Base-by-base conservation (phyloP, 1,140 invertebrate genomes). In the Calephelis nemesis region DNA sequence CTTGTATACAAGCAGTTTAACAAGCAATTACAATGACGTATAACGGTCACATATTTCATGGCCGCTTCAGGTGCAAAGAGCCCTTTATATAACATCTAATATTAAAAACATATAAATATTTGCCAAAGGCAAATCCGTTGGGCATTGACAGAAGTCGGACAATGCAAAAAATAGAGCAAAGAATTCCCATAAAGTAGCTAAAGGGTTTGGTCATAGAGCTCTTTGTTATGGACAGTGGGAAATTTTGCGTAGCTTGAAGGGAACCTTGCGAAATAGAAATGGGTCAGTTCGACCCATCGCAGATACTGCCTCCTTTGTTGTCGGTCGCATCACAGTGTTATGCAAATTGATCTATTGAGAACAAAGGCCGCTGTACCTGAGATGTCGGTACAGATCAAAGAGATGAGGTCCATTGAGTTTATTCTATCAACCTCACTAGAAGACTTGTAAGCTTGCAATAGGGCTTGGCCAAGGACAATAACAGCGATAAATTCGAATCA, bases 141-240 rank as follows among this genome's bases (percentile, higher is more conserved):
- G 73, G 73, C 76, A 78, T 83, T 83, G 72, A 77, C 39, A 73
- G 64, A 68, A 69, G 69, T 84, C 68, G 87, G 87, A 90, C 88
- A 90, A 90, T 89, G 88, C 88, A 89, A 89, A 90, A 90, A 87
- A 84, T 90, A 76, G 88, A 90, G 87, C 88, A 80, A 76, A 83
- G 75, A 79, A 81, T 90, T 90, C 88, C 85, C 88, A 90, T 90
- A 87, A 88, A 85, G 78, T 84, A 83, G 70, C 85, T 76, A 83
- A 88, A 85, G 83, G 86, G 84, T 85, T 82, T 84, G 79, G 84
- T 76, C 78, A 84, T 84, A 83, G 73, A 78, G 48, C 54, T 30
- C 75, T 81, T 87, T 87, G 84, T 87, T 80, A 65, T 68, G 82
- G 82, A 65, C 84, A 90, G 88, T 91, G 88, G 82, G 87, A 91